Percentiles rank a stretch among this genome's conserved stretches.
phyloP scores from a whole-genome alignment of 1,140 invertebrate species.

The Nebria ingens region DNA sequence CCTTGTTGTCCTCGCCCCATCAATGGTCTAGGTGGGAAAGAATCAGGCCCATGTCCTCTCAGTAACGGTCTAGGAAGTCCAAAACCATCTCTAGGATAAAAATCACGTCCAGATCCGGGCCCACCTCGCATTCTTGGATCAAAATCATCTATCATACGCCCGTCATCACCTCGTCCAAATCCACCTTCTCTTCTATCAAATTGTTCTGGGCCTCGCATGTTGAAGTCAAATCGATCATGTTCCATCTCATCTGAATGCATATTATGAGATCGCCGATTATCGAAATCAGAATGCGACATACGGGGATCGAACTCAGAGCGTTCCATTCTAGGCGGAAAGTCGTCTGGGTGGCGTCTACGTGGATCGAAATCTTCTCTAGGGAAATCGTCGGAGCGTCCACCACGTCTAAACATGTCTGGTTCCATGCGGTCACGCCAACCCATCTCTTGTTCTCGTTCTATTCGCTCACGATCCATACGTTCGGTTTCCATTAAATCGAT shows the following conservation, averaged over 20 bases:
- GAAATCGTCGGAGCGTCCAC: neutral
- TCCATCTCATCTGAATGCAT: slow-evolving; percentile 2
- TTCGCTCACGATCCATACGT: neutral
- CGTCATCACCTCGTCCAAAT: slow-evolving; percentile 5
- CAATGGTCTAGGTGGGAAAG: slow-evolving; percentile 34
- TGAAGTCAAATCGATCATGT: slow-evolving; percentile 5
- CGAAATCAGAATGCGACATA: neutral
- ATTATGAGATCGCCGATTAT: neutral
- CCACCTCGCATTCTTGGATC: neutral
- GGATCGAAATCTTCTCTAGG: neutral
- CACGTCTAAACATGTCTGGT: neutral
- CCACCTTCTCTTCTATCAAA: slow-evolving; percentile 15
- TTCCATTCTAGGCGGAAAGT: slow-evolving; percentile 15
- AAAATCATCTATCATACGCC: slow-evolving; percentile 9
- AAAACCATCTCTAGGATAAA: slow-evolving; percentile 20
- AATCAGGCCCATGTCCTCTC: slow-evolving; percentile 34
- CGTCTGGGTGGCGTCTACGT: neutral
- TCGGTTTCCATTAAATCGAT: neutral
- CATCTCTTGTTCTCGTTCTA: slow-evolving; percentile 3
- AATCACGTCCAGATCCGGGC: slow-evolving; percentile 18
- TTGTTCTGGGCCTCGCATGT: slow-evolving; percentile 13
- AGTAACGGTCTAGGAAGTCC: slow-evolving; percentile 25
- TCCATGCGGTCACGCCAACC: neutral
- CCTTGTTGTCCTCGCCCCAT: slow-evolving; percentile 32
- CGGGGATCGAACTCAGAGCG: neutral